Evolutionary conservation across 2,888 invertebrate species (phyloP).

Genomic region (Megastigmus dorsalis): DNA sequence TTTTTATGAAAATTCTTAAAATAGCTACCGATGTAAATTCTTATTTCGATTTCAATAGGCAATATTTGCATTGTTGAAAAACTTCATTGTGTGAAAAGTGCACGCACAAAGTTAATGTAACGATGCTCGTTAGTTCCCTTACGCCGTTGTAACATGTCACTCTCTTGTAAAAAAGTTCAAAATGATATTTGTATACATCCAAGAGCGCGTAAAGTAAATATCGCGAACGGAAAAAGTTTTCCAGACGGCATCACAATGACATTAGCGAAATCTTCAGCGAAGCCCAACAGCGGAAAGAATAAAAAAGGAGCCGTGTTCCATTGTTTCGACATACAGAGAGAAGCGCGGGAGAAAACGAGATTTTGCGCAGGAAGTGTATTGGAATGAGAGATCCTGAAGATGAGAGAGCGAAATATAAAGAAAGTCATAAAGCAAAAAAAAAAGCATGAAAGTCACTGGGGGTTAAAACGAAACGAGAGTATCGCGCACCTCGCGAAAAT

Average conservation of each 20-base stretch:
- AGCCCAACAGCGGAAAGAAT: constrained; percentile 53
- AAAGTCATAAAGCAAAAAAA: constrained; percentile 19
- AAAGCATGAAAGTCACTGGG: constrained; percentile 2
- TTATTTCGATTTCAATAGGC: too few relatives aligned
- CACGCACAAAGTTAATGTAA: too few relatives aligned
- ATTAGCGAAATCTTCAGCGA: constrained; percentile 53
- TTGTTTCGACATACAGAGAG: constrained; percentile 24
- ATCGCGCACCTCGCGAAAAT: constrained; percentile 65
- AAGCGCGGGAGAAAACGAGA: constrained; percentile 23
- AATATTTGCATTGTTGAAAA: too few relatives aligned
- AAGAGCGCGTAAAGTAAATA: constrained; percentile 14
- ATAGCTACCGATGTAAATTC: too few relatives aligned
- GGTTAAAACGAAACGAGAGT: constrained; percentile 46
- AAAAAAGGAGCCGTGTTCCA: constrained; percentile 33
- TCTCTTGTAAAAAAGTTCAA: too few relatives aligned
- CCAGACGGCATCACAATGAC: constrained; percentile 52
- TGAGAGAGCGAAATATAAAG: constrained; percentile 40
- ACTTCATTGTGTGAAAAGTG: too few relatives aligned
- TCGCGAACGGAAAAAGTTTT: constrained; percentile 55
- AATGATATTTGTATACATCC: background rate
- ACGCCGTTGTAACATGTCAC: too few relatives aligned
- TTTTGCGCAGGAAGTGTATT: constrained; percentile 19
- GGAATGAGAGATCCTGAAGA: background rate
- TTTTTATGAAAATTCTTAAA: too few relatives aligned
- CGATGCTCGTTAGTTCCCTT: too few relatives aligned